Conservation (phyloP, 2,113 vertebrate species). For the Anoura caudifer region DNA sequence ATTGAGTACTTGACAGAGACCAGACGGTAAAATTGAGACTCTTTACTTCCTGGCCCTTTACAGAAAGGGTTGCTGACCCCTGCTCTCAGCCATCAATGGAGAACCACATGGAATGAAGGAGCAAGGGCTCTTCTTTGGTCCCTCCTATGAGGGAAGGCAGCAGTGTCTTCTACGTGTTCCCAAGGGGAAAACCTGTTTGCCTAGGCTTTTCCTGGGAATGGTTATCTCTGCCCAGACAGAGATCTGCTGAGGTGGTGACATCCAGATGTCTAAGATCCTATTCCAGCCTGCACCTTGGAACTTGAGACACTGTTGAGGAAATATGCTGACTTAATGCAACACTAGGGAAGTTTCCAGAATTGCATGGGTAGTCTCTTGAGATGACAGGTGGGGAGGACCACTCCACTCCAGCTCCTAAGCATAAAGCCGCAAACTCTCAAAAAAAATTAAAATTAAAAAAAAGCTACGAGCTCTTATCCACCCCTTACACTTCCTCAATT, state of each 20-base stretch:
- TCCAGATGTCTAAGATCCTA: background rate
- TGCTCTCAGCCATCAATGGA: no score
- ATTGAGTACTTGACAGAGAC: rapidly evolving
- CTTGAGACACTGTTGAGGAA: background rate
- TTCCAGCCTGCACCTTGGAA: background rate
- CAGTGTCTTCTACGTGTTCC: background rate
- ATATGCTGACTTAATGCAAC: background rate
- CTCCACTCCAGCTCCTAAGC: background rate
- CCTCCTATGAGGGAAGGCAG: background rate
- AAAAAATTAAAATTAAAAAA: no score
- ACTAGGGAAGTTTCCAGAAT: background rate
- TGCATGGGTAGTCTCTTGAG: background rate
- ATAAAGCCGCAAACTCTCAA: no score
- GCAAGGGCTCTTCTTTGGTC: background rate
- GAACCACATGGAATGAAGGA: background rate
- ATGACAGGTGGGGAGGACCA: background rate
- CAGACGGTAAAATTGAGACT: rapidly evolving
- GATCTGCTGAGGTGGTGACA: background rate
- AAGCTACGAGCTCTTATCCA: background rate
- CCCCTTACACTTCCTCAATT: background rate
- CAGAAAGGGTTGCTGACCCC: background rate
- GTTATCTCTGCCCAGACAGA: background rate
- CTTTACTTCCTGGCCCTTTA: background rate
- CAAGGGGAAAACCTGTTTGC: no score
- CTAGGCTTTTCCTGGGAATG: background rate